Conservation (phyloP, 2,113 vertebrate genomes). For the Myiagra hebetior region DNA sequence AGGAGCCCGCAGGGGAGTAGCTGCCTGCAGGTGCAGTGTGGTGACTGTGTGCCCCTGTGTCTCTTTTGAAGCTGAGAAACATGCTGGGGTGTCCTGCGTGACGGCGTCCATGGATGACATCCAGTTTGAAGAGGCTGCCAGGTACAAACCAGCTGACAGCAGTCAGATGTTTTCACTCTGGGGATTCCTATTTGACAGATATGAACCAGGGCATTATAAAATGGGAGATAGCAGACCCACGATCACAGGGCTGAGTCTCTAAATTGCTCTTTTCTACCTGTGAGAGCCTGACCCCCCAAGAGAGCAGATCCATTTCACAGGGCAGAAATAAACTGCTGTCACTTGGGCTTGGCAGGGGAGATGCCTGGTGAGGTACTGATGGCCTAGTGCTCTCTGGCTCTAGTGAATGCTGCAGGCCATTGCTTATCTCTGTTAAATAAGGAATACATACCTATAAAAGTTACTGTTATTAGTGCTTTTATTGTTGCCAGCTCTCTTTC, state of each 20-base stretch:
- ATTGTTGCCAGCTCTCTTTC: background rate
- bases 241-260: background rate
- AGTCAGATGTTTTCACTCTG: background rate
- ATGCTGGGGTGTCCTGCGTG: conserved; percentile 78
- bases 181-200: background rate
- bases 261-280: background rate
- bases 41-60: background rate
- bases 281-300: background rate
- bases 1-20: background rate
- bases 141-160: conserved; percentile 41
- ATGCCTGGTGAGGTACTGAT: background rate
- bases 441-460: background rate
- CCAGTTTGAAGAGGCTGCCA: conserved; percentile 77
- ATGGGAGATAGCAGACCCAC: background rate
- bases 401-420: background rate
- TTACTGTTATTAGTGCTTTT: background rate
- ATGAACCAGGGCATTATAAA: background rate
- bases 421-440: background rate
- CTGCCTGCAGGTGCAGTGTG: background rate
- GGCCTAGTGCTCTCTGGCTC: background rate
- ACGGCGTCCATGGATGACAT: conserved; percentile 83
- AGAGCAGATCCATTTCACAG: background rate
- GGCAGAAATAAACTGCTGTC: background rate
- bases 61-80: conserved; percentile 77
- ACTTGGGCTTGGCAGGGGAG: background rate